Conservation (phyloP, 2,797 vertebrate species). For the Emys orbicularis region DNA sequence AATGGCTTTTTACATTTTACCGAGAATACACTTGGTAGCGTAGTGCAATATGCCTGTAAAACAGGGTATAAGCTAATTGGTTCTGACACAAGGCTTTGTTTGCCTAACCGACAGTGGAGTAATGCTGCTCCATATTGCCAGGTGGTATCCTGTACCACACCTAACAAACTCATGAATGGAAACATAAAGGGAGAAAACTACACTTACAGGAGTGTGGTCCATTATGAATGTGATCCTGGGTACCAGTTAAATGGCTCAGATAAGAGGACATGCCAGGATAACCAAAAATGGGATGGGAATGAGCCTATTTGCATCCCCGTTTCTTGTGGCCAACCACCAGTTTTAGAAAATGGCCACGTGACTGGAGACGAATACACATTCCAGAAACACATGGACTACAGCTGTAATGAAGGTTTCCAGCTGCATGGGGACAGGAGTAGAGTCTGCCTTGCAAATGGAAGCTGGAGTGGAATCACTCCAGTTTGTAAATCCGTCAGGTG, state of each 20-base stretch:
- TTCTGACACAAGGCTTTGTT: constrained; percentile 86
- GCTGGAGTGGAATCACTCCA: constrained; percentile 88
- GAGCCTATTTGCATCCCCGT: constrained; percentile 89
- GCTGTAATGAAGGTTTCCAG: constrained; percentile 88
- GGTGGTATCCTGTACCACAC: constrained; percentile 84
- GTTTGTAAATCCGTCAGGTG: constrained; percentile 86
- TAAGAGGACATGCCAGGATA: constrained; percentile 86
- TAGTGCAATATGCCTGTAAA: constrained; percentile 88
- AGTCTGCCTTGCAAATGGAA: constrained; percentile 90
- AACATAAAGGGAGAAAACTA: constrained; percentile 83
- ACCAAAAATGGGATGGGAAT: constrained; percentile 87
- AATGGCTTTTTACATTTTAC: constrained; percentile 89
- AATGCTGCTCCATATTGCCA: constrained; percentile 84
- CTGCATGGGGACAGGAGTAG: constrained; percentile 85
- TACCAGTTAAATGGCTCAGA: constrained; percentile 86
- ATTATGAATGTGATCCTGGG: constrained; percentile 89
- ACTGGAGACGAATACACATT: constrained; percentile 86
- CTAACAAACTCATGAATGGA: constrained; percentile 84
- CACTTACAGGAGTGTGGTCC: constrained; percentile 81
- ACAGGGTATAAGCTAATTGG: constrained; percentile 89
- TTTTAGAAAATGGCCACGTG: constrained; percentile 82
- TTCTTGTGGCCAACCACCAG: constrained; percentile 86
- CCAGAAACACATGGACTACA: constrained; percentile 83
- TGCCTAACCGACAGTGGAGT: constrained; percentile 90
- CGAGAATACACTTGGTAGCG: constrained; percentile 85